phyloP scores from a whole-genome alignment of 2,797 vertebrate species.

The Morelia viridis region DNA sequence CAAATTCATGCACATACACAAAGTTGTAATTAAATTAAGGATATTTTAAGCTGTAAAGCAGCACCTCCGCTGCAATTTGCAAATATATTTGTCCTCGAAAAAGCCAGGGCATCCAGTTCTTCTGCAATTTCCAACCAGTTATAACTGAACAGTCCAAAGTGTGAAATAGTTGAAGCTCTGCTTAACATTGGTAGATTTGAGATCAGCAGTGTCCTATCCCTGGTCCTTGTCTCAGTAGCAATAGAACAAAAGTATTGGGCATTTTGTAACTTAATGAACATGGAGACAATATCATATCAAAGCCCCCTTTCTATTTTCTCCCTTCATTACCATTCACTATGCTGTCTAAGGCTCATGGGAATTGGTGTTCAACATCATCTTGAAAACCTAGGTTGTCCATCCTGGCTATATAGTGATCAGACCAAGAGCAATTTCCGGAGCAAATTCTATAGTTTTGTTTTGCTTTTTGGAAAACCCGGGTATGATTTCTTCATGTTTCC shows the following conservation, averaged over 20 bases:
- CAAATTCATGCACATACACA: not conserved
- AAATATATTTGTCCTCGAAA: not conserved
- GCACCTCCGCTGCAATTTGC: not conserved
- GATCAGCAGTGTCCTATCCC: not conserved
- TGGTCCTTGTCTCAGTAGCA: not conserved
- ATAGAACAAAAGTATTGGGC: not conserved
- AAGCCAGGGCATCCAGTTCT: not conserved
- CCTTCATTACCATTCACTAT: not conserved
- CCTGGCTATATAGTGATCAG: not conserved
- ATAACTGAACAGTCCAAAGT: not conserved
- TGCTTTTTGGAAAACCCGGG: not conserved
- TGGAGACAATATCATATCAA: not conserved
- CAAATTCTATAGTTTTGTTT: not conserved
- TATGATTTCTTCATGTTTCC: not conserved
- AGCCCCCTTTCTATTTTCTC: not conserved
- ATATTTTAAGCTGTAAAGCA: not conserved
- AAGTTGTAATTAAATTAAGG: conserved; percentile 2
- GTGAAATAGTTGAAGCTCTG: not conserved
- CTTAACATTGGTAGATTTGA: conserved; percentile 15
- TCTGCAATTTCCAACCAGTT: not conserved
- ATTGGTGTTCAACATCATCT: not conserved
- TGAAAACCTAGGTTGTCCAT: not conserved
- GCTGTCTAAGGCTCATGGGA: not conserved
- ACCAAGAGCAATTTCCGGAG: not conserved
- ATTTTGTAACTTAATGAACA: not conserved